Percentiles rank a stretch among this genome's conserved stretches.
phyloP scores from a whole-genome alignment of 2,113 vertebrate genomes.

The Cephalopholis sonnerati region DNA sequence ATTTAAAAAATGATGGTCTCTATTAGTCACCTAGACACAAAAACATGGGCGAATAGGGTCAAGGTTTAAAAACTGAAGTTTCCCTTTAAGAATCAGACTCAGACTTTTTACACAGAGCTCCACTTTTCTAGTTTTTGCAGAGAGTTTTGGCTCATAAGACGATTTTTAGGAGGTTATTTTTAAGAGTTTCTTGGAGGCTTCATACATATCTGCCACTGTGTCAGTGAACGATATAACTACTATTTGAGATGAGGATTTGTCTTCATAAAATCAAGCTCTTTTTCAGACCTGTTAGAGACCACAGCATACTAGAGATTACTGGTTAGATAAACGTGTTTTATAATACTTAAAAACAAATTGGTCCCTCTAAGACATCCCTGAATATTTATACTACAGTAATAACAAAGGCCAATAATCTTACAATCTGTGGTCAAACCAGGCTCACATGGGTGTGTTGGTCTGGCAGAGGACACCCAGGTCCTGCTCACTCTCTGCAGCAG shows the following conservation, averaged over 20 bases:
- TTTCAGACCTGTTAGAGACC: too few species aligned
- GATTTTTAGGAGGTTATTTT: not conserved
- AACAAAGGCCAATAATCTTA: not conserved
- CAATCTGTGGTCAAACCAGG: not conserved
- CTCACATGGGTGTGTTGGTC: slow-evolving; percentile 83
- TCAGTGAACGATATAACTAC: not conserved
- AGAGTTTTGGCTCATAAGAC: not conserved
- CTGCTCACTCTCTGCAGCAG: slow-evolving; percentile 66
- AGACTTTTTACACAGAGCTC: too few species aligned
- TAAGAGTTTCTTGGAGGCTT: not conserved
- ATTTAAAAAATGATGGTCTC: too few species aligned
- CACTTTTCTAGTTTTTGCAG: too few species aligned
- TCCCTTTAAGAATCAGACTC: too few species aligned
- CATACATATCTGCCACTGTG: not conserved
- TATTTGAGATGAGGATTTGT: not conserved
- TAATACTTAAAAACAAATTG: not conserved
- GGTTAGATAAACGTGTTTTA: not conserved
- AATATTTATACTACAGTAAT: not conserved
- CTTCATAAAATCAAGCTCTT: not conserved
- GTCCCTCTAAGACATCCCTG: not conserved
- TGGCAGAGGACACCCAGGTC: slow-evolving; percentile 83
- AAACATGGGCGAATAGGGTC: too few species aligned
- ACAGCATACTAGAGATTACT: not conserved
- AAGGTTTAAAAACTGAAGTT: too few species aligned
- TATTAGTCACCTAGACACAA: too few species aligned